Evolutionary conservation across 2,888 invertebrate genomes (phyloP), one percentile per base, ranked within the genome.

Genomic region (Cetonia aurata): DNA sequence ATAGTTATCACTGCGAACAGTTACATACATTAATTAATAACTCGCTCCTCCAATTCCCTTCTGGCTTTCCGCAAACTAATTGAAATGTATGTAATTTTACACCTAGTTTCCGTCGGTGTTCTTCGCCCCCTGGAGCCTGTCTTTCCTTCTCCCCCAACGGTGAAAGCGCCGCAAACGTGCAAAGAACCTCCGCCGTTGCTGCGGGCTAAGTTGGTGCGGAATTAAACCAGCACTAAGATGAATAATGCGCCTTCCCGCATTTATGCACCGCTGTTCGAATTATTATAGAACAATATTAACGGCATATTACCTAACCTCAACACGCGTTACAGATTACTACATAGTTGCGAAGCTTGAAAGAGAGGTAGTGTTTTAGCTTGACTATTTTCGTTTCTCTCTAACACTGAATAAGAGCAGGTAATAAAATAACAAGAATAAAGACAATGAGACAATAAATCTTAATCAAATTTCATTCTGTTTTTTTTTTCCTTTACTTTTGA

Each of bases 61-160:
- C 60, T 33, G 48, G 33, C 4, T 33, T 48, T 62, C 62, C 48
- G 62, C 50, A 62, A 48, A 48, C 62, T 62, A 62, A 62, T 62
- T 62, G 62, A 44, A 59, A 48, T 62, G 62, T 62, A 62, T 62
- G 62, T 62, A 62, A 62, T 62, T 62, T 62, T 46, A 62, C 62
- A 62, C 62, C 62, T 62, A 62, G 62, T 48, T 62, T 62, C 62
- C 62, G 3, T 13, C 48, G 37, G 37, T 56, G 13, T 44, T 10
- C 10, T 2, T 13, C 12, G 44, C 44, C 13, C 37, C 10, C 37
- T 8, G 56, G 41, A 10, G 37, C 13, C 25, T 37, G 52, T 52
- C 56, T 13, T 17, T 44, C 13, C 44, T 44, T 44, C 6, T 44
- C 12, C 13, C 4, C 25, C 25, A 25, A 25, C 1, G 25, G 44